Base-by-base conservation (phyloP, 92 coral and sea anemone species). In the Epizoanthus scotinus region DNA sequence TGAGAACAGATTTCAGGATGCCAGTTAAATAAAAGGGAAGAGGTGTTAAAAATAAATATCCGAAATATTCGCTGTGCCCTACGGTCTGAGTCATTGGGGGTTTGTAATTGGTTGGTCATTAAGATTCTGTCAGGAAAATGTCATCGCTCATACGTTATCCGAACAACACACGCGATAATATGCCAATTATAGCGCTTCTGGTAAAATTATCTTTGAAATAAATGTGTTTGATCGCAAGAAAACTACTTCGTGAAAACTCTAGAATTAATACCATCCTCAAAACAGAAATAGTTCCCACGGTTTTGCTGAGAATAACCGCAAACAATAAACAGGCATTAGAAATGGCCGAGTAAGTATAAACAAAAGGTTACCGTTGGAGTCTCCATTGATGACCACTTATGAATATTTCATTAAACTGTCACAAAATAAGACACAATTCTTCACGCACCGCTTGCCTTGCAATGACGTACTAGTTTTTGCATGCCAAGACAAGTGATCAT, bases 291-390 rank as follows among this genome's bases (percentile, higher is more conserved):
- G 59, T 75, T 75, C 81, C 81, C 81, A 75, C 81, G 81, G 66
- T 21, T 21, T 20, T 14, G 6, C 21, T 58, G 38, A 1, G 4
- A 53, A 27, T 59, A 21, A 63, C 25, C 55, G 8, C 27, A 28
- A 38, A 49, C 19, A 58, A 36, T 14, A 59, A 75, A 75, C 81
- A 59, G 68, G 38, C 56, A 75, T 59, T 59, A 14, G 68, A 38
- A 21, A 58, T 59, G 67, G 50, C 9, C 38, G 69, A 75, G 54
- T 75, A 58, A 17, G 36, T 28, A 36, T 75, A 75, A 75, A 75
- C 81, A 75, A 58, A 74, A 59, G 63, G 54, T 14, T 17, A 75
- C 68, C 67, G 81, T 75, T 75, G 81, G 47, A n/a, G 81, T 20
- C 9, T 47, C 52, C 12, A 22, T 36, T 75, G 63, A 75, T 22